Conservation (phyloP, 1,140 invertebrate genomes). For the Steinernema feltiae region DNA sequence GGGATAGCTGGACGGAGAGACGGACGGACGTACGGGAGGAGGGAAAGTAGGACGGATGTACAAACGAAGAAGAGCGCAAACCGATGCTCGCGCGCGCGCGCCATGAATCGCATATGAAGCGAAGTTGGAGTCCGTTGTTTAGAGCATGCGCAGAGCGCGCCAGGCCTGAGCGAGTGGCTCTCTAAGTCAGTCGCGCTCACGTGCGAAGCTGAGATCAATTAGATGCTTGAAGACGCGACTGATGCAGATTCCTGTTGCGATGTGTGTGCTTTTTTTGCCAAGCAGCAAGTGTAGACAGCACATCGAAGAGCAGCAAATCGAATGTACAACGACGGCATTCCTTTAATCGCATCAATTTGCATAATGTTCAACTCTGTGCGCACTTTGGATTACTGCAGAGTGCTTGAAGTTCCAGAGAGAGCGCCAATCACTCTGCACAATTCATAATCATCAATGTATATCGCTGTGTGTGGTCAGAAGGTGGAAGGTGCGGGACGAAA, state of each 20-base stretch:
- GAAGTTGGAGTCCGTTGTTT: too few species aligned
- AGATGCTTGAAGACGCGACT: background rate
- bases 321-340: background rate
- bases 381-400: background rate
- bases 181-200: background rate
- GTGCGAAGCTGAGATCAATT: background rate
- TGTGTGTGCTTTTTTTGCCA: background rate
- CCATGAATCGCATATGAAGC: background rate
- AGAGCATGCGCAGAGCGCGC: too few species aligned
- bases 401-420: background rate
- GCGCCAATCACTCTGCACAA: background rate
- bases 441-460: too few species aligned
- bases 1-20: background rate
- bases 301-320: too few species aligned
- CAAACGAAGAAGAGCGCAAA: too few species aligned
- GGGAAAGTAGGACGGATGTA: background rate
- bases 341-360: constrained; percentile 15
- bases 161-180: too few species aligned
- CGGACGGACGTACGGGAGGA: background rate
- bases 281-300: too few species aligned
- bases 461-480: background rate
- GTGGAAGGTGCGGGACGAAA: background rate
- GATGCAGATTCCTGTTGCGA: background rate
- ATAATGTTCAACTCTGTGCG: constrained; percentile 10
- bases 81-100: too few species aligned